Conservation (phyloP, 1,140 invertebrate genomes). For the Eriosoma lanigerum region DNA sequence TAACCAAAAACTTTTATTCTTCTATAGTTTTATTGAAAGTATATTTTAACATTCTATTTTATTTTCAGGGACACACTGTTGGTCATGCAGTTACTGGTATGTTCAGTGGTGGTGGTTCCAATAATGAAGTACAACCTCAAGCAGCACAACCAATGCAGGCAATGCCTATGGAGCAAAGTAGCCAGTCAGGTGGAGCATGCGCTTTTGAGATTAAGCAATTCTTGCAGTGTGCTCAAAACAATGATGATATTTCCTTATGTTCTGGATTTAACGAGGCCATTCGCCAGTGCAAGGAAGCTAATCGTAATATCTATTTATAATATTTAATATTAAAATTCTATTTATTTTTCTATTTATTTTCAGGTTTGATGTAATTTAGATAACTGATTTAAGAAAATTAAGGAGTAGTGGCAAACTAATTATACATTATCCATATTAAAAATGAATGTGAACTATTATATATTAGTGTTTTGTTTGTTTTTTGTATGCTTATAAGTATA, state of each 20-base stretch:
- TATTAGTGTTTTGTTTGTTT: background rate
- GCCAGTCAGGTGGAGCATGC: slow-evolving; percentile 69
- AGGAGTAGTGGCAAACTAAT: background rate
- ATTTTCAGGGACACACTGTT: slow-evolving; percentile 73
- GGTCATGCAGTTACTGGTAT: slow-evolving; percentile 82
- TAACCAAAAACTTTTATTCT: slow-evolving; percentile 53
- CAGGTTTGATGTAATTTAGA: slow-evolving; percentile 36
- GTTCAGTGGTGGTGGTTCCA: slow-evolving; percentile 72
- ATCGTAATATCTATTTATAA: slow-evolving; percentile 58
- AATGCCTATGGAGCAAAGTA: slow-evolving; percentile 58
- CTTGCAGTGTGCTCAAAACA: slow-evolving; percentile 81
- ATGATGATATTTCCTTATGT: slow-evolving; percentile 81
- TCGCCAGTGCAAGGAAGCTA: slow-evolving; percentile 77
- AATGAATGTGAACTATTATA: background rate
- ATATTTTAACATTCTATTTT: background rate
- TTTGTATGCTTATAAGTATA: background rate
- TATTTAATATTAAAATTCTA: background rate
- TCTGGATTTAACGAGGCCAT: slow-evolving; percentile 92
- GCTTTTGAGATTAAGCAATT: slow-evolving; percentile 90
- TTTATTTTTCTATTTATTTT: slow-evolving; percentile 14
- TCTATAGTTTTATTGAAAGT: background rate
- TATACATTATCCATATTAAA: background rate
- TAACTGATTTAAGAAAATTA: background rate
- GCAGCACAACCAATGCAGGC: slow-evolving; percentile 57
- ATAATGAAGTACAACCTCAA: slow-evolving; percentile 56